These are phyloP conservation scores for Syrmaticus mikado DNA, from an alignment of 2,113 vertebrate species.

Conservation along the genomic window DNA sequence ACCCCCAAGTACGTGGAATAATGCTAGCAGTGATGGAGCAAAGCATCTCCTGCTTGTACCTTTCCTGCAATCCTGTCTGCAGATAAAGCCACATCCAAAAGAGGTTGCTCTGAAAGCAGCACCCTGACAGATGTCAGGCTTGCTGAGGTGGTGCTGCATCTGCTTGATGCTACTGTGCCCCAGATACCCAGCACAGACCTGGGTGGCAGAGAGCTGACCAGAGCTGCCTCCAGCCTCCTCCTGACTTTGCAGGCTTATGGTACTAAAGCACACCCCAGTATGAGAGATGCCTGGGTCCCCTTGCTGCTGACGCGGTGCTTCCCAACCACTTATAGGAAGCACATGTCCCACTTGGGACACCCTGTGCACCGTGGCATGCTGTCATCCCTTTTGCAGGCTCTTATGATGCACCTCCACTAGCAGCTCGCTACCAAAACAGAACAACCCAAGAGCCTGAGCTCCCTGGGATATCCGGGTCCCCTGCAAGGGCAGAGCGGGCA, in stretches of 20 bases:
- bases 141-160: too few relatives aligned
- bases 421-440: neutral
- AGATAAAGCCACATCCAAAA: neutral
- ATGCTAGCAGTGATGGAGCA: neutral
- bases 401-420: neutral
- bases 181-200: neutral
- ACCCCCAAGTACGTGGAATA: neutral
- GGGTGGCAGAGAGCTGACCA: too few relatives aligned
- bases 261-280: neutral
- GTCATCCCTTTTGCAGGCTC: neutral
- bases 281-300: neutral
- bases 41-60: neutral
- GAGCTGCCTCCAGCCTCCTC: neutral
- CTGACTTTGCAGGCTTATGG: neutral
- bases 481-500: neutral
- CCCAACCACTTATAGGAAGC: neutral
- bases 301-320: neutral
- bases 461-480: neutral
- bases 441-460: neutral
- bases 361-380: fast-evolving
- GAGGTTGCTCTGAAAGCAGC: neutral
- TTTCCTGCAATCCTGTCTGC: neutral
- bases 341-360: neutral
- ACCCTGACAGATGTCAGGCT: neutral
- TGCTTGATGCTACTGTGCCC: neutral